Conservation (phyloP, 1,140 invertebrate genomes). For the Luehdorfia chinensis region DNA sequence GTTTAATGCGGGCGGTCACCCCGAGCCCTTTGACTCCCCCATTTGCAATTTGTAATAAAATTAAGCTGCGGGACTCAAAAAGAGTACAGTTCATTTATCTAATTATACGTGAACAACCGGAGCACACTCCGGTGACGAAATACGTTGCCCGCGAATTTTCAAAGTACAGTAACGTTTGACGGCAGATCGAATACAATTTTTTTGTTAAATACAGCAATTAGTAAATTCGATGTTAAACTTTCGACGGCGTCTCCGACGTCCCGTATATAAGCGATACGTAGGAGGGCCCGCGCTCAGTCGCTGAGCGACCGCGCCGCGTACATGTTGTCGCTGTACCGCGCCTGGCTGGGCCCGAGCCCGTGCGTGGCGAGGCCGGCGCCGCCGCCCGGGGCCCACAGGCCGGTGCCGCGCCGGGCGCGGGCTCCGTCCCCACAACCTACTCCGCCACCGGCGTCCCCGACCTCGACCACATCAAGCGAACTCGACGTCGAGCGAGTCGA, state of each 20-base stretch:
- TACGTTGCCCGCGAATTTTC: no score
- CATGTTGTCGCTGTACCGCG: conserved; percentile 83
- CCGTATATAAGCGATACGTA: background rate
- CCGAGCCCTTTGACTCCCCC: background rate
- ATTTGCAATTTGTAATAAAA: no score
- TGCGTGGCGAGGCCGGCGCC: conserved; percentile 67
- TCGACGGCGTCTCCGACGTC: background rate
- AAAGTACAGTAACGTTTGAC: no score
- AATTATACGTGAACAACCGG: background rate
- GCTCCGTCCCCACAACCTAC: conserved; percentile 45
- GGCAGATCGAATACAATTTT: no score
- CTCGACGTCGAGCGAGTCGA: conserved; percentile 59
- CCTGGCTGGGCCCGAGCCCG: conserved; percentile 77
- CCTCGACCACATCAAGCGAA: conserved; percentile 48
- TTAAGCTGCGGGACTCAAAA: no score
- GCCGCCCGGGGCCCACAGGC: conserved; percentile 55
- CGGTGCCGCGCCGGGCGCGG: conserved; percentile 52
- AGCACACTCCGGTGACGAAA: no score
- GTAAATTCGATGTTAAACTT: no score
- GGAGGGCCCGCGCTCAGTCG: conserved; percentile 38
- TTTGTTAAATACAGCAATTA: no score
- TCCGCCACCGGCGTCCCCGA: conserved; percentile 48
- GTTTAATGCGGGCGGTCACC: conserved; percentile 9
- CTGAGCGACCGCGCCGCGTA: conserved; percentile 26
- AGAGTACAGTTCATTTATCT: background rate